Evolutionary conservation across 2,888 invertebrate species (phyloP).

Genomic region (Lycophotia porphyrea): DNA sequence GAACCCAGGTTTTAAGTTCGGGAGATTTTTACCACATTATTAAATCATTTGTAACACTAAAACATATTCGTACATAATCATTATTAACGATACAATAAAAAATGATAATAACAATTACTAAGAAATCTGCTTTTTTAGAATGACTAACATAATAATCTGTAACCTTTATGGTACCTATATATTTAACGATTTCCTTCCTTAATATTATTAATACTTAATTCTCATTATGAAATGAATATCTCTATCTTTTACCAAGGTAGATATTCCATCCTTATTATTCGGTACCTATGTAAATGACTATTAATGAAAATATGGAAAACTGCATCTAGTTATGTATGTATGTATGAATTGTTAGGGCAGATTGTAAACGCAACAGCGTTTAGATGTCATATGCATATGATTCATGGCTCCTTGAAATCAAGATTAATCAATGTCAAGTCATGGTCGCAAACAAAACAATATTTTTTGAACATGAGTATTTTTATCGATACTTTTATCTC

Average conservation of each 20-base stretch:
- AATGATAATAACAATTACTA: conserved; percentile 41
- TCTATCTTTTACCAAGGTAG: not conserved
- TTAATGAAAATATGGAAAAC: conserved; percentile 16
- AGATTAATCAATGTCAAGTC: conserved; percentile 21
- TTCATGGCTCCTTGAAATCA: conserved; percentile 10
- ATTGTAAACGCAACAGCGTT: conserved; percentile 1
- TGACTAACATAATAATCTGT: conserved; percentile 43
- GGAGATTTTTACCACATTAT: conserved; percentile 11
- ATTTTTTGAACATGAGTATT: conserved; percentile 7
- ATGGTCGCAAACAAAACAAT: conserved; percentile 17
- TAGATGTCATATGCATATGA: conserved; percentile 3
- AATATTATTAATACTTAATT: not conserved
- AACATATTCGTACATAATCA: conserved; percentile 24
- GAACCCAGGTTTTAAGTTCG: not conserved
- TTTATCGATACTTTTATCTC: conserved; percentile 12
- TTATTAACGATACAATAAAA: conserved; percentile 23
- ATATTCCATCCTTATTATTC: conserved; percentile 21
- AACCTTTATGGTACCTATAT: conserved; percentile 3
- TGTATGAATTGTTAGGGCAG: conserved; percentile 8
- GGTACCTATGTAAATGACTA: conserved; percentile 17
- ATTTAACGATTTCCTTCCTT: conserved; percentile 19
- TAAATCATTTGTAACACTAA: conserved; percentile 9
- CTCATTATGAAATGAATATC: not conserved
- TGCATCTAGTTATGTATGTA: conserved; percentile 16
- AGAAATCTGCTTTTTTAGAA: conserved; percentile 46